phyloP scores from a whole-genome alignment of 2,888 invertebrate species.

The Malacosoma neustria region DNA sequence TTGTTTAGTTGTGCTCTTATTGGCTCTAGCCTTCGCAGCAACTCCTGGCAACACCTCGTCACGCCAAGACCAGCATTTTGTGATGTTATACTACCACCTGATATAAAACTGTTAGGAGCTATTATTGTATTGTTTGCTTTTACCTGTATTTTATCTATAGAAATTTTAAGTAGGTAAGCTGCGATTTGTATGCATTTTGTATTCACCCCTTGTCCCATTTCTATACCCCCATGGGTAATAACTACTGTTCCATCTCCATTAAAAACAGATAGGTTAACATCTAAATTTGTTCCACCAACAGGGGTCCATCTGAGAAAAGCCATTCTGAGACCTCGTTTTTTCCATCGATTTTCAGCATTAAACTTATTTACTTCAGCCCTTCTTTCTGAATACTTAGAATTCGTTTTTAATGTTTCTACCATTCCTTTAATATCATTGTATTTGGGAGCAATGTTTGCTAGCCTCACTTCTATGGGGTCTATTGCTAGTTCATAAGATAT shows the following conservation, averaged over 20 bases:
- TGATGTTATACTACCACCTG: constrained; percentile 77
- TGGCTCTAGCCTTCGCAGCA: constrained; percentile 18
- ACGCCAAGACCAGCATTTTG: constrained; percentile 26
- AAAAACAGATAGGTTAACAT: constrained; percentile 17
- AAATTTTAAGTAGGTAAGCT: constrained; percentile 78
- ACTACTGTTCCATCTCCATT: constrained; percentile 79
- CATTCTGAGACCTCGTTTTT: constrained; percentile 77
- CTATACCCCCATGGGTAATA: constrained; percentile 81
- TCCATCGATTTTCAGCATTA: constrained; percentile 81
- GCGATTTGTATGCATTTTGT: constrained; percentile 79
- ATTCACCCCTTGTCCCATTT: constrained; percentile 87
- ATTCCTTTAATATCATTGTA: constrained; percentile 42
- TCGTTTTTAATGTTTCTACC: constrained; percentile 59
- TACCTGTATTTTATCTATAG: constrained; percentile 77
- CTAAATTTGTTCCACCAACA: constrained; percentile 4
- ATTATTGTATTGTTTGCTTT: constrained; percentile 76
- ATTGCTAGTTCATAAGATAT: constrained; percentile 66
- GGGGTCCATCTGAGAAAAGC: constrained; percentile 74
- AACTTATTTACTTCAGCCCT: constrained; percentile 61
- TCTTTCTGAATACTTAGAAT: constrained; percentile 66
- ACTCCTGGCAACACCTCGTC: constrained; percentile 16
- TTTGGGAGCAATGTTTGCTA: constrained; percentile 59
- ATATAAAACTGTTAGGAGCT: constrained; percentile 76
- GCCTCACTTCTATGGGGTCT: constrained; percentile 72
- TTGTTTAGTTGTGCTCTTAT: constrained; percentile 21